A percentile compares a stretch with the other conserved stretches of the same genome.
These are phyloP conservation scores for Drosophila orena DNA, from an alignment of 1,140 invertebrate genomes.

Conservation along the genomic window DNA sequence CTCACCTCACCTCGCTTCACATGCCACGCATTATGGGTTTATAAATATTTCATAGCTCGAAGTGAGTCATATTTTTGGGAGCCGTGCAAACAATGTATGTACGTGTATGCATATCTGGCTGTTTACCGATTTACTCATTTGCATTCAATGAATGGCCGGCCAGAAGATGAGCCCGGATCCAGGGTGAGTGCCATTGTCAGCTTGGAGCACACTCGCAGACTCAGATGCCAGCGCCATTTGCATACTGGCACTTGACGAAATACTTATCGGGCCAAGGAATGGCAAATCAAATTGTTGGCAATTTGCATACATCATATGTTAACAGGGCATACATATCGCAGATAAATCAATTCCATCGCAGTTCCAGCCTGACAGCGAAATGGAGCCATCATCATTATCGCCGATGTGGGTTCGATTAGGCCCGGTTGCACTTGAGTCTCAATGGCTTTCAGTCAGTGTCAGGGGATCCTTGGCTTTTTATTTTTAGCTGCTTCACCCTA, in stretches of 20 bases:
- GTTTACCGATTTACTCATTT: conserved; percentile 65
- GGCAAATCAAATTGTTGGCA: conserved; percentile 79
- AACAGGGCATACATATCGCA: conserved; percentile 46
- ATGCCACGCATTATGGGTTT: conserved; percentile 68
- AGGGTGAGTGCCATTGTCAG: conserved; percentile 59
- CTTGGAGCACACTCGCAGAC: conserved; percentile 48
- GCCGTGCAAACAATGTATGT: conserved; percentile 61
- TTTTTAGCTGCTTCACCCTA: no score
- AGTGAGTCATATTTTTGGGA: conserved; percentile 72
- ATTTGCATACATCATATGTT: conserved; percentile 75
- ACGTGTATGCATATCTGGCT: conserved; percentile 43
- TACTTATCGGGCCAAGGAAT: conserved; percentile 57
- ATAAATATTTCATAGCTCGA: conserved; percentile 75
- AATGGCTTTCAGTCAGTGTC: conserved; percentile 16
- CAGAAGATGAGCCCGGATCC: conserved; percentile 39
- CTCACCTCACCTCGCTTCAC: background rate
- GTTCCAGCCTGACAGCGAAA: conserved; percentile 36
- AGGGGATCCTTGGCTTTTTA: background rate
- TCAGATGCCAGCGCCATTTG: conserved; percentile 42
- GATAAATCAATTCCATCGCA: conserved; percentile 47
- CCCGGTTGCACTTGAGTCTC: background rate
- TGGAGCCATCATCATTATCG: conserved; percentile 25
- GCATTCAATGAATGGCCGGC: conserved; percentile 72
- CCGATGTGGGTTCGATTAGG: conserved; percentile 10
- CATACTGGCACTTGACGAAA: conserved; percentile 65